Conservation (phyloP, 2,113 vertebrate genomes). For the Hippocampus abdominalis region DNA sequence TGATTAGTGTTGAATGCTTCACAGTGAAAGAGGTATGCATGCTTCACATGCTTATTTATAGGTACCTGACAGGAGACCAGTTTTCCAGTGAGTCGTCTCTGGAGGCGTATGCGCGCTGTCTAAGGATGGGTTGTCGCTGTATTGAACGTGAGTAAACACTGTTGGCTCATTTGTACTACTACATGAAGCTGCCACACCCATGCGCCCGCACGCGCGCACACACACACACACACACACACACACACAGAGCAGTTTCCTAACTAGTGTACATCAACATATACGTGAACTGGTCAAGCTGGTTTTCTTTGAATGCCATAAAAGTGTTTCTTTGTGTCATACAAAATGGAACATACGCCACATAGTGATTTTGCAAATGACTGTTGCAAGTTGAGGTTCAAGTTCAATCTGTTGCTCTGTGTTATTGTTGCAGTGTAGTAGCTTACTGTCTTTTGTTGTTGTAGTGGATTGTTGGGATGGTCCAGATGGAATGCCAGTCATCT, state of each 20-base stretch:
- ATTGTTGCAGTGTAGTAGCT: not conserved
- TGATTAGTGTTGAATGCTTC: slow-evolving; percentile 16
- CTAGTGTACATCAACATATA: not conserved
- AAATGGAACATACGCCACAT: not conserved
- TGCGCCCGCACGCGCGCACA: not conserved
- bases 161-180: not conserved
- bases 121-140: slow-evolving; percentile 96
- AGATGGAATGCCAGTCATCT: slow-evolving; percentile 96
- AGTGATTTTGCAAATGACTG: not conserved
- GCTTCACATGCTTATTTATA: slow-evolving; percentile 62
- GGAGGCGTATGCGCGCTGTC: slow-evolving; percentile 93
- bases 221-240: no score
- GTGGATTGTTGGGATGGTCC: slow-evolving; percentile 99
- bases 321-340: not conserved
- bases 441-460: slow-evolving; percentile 59
- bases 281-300: slow-evolving; percentile 38
- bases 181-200: slow-evolving; percentile 17
- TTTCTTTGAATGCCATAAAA: slow-evolving; percentile 22
- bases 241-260: not conserved
- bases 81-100: slow-evolving; percentile 97
- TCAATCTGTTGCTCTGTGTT: not conserved
- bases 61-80: slow-evolving; percentile 97
- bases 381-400: not conserved
- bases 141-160: slow-evolving; percentile 82
- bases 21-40: not conserved